Base-by-base conservation (phyloP, 2,113 vertebrate genomes). In the Podilymbus podiceps region DNA sequence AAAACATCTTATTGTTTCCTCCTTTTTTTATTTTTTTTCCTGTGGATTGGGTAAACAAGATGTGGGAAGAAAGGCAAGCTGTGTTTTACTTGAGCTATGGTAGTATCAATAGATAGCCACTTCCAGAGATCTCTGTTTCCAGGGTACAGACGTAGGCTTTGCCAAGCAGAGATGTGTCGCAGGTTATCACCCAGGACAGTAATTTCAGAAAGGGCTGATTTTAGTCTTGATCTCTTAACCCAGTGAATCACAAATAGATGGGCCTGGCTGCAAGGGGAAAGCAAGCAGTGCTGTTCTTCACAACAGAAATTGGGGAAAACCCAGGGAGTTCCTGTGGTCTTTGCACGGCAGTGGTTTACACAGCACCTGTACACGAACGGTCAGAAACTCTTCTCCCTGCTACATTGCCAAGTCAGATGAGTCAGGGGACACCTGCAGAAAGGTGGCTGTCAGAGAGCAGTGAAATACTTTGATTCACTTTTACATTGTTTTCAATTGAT, bases 281-380 rank as follows among this genome's bases (percentile, higher is more conserved):
- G 25, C 49, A 82, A 68, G 27, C 33, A 62, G 42, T 20, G 8
- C 46, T 85, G 14, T 31, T 71, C 27, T 49, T 82, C 35, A 40
- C 2, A 33, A 22, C 8, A 71, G n/a, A 88, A 76, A 42, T 1
- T 8, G 23, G 49, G 60, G 72, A 69, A 83, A 85, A 62, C 11
- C 23, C 23, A 55, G 30, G 15, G 18, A 5, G 1, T 91, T 90
- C 27, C 40, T 90, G 30, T 76, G 71, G 8, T 80, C 38, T 77
- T 95, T 67, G 14, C 21, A 38, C 1, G 5, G 38, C 19, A 60
- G 33, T 2, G 12, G 35, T 68, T 91, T 83, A 38, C 3, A 1
- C 33, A 63, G 35, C 50, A 79, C 28, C 8, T 0, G 0, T 63
- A 23, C 40, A 38, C 8, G 2, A 55, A 79, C 38, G 58, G 22